Evolutionary conservation across 2,113 vertebrate species (phyloP).

Genomic region (Rhea pennata): DNA sequence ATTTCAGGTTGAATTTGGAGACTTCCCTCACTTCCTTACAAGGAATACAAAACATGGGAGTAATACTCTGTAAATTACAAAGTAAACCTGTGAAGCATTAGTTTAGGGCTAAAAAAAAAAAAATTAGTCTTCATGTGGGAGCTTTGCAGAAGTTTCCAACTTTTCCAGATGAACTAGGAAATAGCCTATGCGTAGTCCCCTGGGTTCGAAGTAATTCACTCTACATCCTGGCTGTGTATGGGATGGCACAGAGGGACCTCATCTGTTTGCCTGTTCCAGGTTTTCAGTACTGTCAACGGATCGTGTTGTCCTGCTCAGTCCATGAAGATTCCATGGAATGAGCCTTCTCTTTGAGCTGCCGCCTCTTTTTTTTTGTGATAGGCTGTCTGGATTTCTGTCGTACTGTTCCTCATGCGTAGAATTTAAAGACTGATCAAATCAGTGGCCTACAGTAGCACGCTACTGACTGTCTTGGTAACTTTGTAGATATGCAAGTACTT

Average conservation of each 20-base stretch:
- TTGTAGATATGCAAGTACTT: background rate
- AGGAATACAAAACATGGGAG: background rate
- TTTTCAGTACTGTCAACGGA: background rate
- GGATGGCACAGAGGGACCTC: background rate
- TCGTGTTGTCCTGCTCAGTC: background rate
- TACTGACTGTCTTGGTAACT: background rate
- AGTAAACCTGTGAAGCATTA: background rate
- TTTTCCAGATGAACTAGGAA: background rate
- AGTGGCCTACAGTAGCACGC: background rate
- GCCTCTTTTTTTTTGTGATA: background rate
- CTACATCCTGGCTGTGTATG: background rate
- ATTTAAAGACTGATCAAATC: background rate
- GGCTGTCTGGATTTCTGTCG: background rate
- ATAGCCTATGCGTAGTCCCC: background rate
- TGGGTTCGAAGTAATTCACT: rapidly evolving
- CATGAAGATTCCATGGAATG: background rate
- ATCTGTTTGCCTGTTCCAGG: background rate
- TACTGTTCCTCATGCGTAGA: background rate
- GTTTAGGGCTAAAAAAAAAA: background rate
- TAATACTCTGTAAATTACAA: background rate
- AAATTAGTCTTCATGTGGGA: background rate
- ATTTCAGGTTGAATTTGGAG: background rate
- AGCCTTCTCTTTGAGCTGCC: background rate
- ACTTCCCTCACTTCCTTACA: background rate
- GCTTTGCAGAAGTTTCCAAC: background rate